Base-by-base conservation (phyloP, 2,113 vertebrate genomes). In the Toxotes chatareus region DNA sequence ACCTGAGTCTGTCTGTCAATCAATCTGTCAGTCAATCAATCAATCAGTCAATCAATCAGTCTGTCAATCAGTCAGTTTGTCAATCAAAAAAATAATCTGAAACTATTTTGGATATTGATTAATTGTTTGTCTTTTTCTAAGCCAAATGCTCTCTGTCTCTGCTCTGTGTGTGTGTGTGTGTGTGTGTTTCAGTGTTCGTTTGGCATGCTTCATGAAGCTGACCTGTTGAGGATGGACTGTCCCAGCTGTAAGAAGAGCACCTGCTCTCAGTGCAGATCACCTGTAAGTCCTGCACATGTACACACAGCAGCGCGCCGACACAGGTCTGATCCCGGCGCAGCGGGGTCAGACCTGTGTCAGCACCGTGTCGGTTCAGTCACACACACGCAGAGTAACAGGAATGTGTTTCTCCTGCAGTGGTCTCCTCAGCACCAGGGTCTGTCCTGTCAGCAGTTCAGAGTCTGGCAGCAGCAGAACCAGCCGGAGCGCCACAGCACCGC, bases 221-320 rank as follows among this genome's bases (percentile, higher is more conserved):
- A 94, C 56, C 55, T 88, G 16, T 76, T 95, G 72, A 91, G 93
- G 85, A 95, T 96, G 94, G 94, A 96, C 86, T 96, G 95, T 86
- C 95, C 95, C 5, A 93, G 89, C 82, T 96, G 95, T 80, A 85
- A 82, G 64, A 96, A 96, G 88, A 96, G 94, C 71, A 95, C 95
- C 82, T 96, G 95, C 81, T 94, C 91, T 61, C 84, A 90, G 31
- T 96, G 95, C 84, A 92, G 94, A 80, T 87, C 84, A 73, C 91
- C 94, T 77, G 95, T 96, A 90, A 36, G 36, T 36, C 27, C 27
- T 27, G 27, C 27, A 27, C 27, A 27, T 27, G 27, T 27, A 27
- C 27, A 27, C 27, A 27, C 27, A 27, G 27, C 27, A 27, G 27
- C 27, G 27, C 27, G 27, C 27, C 27, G 27, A 27, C 27, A 27